Conservation (phyloP, 2,888 invertebrate genomes). For the Chirona hameri region DNA sequence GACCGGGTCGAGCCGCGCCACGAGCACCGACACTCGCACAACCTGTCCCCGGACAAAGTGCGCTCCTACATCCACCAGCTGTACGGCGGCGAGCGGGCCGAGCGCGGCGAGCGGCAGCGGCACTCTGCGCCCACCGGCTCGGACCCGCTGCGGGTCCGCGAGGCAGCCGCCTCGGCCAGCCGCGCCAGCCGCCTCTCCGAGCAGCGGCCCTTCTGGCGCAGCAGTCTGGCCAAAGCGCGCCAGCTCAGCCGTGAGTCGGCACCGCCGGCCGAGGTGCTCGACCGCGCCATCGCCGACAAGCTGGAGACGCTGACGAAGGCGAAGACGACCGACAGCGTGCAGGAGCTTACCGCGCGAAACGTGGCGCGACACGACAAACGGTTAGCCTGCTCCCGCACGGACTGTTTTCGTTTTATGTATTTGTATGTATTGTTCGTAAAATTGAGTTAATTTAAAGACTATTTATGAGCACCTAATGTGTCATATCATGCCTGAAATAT, state of each 20-base stretch:
- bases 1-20: background rate
- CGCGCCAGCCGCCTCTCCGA: constrained; percentile 13
- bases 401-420: no score
- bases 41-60: background rate
- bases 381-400: background rate
- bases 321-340: background rate
- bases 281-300: constrained; percentile 6
- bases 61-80: constrained; percentile 26
- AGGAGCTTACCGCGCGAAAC: background rate
- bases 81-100: constrained; percentile 5
- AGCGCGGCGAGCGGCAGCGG: background rate
- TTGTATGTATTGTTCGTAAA: no score
- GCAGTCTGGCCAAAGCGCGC: background rate
- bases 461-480: no score
- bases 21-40: background rate
- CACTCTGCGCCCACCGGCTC: background rate
- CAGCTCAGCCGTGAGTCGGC: constrained; percentile 6
- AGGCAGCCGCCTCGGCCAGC: constrained; percentile 9
- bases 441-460: no score
- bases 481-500: no score
- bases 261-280: background rate
- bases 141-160: background rate
- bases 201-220: constrained; percentile 23
- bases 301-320: background rate
- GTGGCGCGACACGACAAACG: constrained; percentile 3